phyloP scores from a whole-genome alignment of 2,888 invertebrate species.

The Creontiades dilutus region DNA sequence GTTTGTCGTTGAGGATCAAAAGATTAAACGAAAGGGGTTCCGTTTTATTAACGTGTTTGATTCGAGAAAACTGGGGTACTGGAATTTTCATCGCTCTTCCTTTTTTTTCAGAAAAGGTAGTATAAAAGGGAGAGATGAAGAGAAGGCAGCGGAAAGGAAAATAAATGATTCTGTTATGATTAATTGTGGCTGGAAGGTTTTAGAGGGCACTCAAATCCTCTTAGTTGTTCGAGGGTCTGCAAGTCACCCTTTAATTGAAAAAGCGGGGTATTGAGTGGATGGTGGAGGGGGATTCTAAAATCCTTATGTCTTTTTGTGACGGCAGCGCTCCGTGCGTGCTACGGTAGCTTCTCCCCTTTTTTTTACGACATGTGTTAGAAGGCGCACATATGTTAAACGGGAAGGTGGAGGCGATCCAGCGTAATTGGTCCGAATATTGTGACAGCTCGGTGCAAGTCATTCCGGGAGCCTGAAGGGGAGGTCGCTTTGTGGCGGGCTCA shows the following conservation, averaged over 20 bases:
- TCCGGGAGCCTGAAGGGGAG: background rate
- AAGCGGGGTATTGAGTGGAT: conserved; percentile 31
- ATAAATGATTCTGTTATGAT: conserved; percentile 71
- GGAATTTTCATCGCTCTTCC: conserved; percentile 9
- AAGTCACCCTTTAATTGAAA: conserved; percentile 70
- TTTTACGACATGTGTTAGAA: conserved; percentile 62
- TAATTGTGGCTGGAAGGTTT: conserved; percentile 64
- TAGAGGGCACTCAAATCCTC: conserved; percentile 70
- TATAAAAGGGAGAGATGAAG: background rate
- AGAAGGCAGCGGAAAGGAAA: conserved; percentile 61
- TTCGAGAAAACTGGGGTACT: conserved; percentile 36
- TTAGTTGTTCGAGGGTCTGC: conserved; percentile 62
- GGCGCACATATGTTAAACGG: conserved; percentile 64
- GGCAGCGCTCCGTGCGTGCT: conserved; percentile 52
- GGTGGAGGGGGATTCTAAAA: background rate
- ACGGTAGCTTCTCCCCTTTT: conserved; percentile 35
- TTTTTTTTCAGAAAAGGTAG: conserved; percentile 34
- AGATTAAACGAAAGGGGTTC: conserved; percentile 33
- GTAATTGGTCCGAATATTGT: conserved; percentile 69
- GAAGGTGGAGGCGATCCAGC: background rate
- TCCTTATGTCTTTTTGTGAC: conserved; percentile 54
- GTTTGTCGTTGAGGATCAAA: conserved; percentile 46
- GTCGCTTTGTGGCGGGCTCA: background rate
- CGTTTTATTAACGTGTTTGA: conserved; percentile 58
- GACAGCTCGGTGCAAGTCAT: conserved; percentile 70